These are phyloP conservation scores for Callyntrura sp. DNA, from an alignment of 2,888 invertebrate genomes.

Conservation along the genomic window DNA sequence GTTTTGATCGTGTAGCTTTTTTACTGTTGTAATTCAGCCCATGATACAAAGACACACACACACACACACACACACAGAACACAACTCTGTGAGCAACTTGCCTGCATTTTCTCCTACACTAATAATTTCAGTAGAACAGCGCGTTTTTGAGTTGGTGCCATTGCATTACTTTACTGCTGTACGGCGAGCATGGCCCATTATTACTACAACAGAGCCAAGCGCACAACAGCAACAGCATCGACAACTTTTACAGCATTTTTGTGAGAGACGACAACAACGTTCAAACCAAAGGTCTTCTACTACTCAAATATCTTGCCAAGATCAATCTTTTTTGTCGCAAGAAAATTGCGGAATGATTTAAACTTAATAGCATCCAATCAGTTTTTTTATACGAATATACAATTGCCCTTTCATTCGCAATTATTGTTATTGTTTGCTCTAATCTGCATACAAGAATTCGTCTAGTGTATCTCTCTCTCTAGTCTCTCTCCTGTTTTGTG, in stretches of 20 bases:
- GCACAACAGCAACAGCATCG: not conserved
- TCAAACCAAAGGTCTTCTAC: slow-evolving; percentile 9
- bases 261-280: not conserved
- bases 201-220: not conserved
- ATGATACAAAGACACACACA: slow-evolving; percentile 17
- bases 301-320: slow-evolving; percentile 67
- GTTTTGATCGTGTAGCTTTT: slow-evolving; percentile 50
- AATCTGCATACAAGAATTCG: slow-evolving; percentile 67
- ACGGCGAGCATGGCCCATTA: slow-evolving; percentile 13
- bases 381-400: slow-evolving; percentile 65
- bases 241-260: not conserved
- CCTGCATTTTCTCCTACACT: slow-evolving; percentile 34
- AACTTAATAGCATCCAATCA: slow-evolving; percentile 74
- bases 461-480: slow-evolving; percentile 35
- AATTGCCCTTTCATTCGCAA: slow-evolving; percentile 60
- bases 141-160: slow-evolving; percentile 21
- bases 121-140: slow-evolving; percentile 17
- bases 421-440: slow-evolving; percentile 62
- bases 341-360: slow-evolving; percentile 62
- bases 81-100: no score
- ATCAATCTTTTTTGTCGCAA: slow-evolving; percentile 67
- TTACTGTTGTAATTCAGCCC: slow-evolving; percentile 28
- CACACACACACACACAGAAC: no score
- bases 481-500: slow-evolving; percentile 48
- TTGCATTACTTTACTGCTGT: not conserved